These are phyloP conservation scores for Equus quagga DNA, from an alignment of 2,113 vertebrate genomes.

Conservation along the genomic window DNA sequence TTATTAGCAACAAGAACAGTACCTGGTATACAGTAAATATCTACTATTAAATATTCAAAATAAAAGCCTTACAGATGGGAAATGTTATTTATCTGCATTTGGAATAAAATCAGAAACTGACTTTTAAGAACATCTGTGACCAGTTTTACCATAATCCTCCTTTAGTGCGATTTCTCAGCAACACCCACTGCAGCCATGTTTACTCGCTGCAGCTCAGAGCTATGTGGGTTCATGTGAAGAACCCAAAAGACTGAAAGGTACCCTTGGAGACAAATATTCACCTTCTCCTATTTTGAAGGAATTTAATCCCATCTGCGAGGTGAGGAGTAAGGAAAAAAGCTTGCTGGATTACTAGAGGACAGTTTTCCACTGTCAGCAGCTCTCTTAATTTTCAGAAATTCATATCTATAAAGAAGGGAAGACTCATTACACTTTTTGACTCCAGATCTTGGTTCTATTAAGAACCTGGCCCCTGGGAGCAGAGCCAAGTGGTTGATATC, in stretches of 20 bases:
- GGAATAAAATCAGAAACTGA: not conserved
- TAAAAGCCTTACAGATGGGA: not conserved
- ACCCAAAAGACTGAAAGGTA: not conserved
- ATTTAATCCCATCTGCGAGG: not conserved
- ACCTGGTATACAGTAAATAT: not conserved
- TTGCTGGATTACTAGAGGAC: not conserved
- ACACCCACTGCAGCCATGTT: not conserved
- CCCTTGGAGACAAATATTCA: not conserved
- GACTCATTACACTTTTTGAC: not conserved
- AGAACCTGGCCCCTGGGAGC: not conserved
- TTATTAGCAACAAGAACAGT: not conserved
- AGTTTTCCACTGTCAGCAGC: not conserved
- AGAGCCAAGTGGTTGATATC: not conserved
- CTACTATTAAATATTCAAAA: constrained; percentile 13
- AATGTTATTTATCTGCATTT: not conserved
- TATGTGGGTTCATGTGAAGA: not conserved
- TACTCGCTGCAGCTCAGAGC: not conserved
- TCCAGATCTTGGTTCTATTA: not conserved
- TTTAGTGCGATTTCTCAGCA: not conserved
- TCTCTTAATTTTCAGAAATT: not conserved
- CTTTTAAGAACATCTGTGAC: not conserved
- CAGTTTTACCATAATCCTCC: not conserved
- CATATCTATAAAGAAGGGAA: not conserved
- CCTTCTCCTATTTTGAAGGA: not conserved
- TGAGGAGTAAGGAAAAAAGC: not conserved